A percentile compares a stretch with the other conserved stretches of the same genome.
Conservation (phyloP, 2,113 vertebrate genomes). For the Sitta europaea region DNA sequence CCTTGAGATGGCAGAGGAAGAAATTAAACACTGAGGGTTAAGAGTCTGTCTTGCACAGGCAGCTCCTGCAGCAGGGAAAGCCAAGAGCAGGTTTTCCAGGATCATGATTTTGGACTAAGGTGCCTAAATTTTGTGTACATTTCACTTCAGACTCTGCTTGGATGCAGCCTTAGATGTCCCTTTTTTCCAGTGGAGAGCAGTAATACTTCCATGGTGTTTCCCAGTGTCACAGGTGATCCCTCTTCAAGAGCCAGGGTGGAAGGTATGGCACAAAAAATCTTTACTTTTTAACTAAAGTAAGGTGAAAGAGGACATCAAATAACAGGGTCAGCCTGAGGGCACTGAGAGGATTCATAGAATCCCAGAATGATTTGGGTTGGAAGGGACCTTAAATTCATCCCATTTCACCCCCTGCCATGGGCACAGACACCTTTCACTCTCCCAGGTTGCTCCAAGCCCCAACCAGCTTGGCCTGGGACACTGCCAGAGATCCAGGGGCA, state of each 20-base stretch:
- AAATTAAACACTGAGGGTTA: not conserved
- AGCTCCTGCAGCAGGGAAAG: not conserved
- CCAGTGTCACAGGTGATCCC: not conserved
- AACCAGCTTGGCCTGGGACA: rapidly evolving
- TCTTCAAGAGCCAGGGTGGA: not conserved
- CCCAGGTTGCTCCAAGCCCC: not conserved
- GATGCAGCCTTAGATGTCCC: not conserved
- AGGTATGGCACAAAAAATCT: not conserved
- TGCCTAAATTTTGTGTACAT: not conserved
- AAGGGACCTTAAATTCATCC: not conserved
- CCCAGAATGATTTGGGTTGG: not conserved
- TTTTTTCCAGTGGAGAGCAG: not conserved
- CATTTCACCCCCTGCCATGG: not conserved
- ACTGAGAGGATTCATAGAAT: not conserved
- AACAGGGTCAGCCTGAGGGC: not conserved
- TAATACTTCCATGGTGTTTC: not conserved
- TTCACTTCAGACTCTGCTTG: not conserved
- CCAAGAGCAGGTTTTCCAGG: not conserved
- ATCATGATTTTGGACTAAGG: not conserved
- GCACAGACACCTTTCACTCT: not conserved
- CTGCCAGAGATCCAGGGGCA: not conserved
- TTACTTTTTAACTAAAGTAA: not conserved
- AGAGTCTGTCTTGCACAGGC: not conserved
- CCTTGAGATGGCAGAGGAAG: not conserved
- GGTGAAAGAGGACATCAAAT: not conserved